These are phyloP conservation scores for Tridacna gigas DNA, from an alignment of 2,888 invertebrate genomes.

Conservation along the genomic window DNA sequence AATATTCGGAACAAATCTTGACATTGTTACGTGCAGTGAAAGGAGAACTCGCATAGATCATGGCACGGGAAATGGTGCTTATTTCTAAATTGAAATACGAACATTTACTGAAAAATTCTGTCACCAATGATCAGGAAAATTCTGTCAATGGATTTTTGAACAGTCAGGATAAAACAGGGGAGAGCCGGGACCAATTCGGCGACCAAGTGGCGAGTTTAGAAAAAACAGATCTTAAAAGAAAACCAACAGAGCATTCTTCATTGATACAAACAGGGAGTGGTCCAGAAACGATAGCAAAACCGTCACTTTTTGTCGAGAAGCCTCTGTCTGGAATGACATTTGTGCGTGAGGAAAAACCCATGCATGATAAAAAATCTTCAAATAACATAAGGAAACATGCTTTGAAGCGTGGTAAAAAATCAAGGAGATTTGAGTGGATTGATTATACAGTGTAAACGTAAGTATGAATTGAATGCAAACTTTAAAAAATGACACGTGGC, in stretches of 20 bases:
- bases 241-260: slow-evolving; percentile 1
- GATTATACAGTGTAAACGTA: slow-evolving; percentile 12
- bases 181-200: background rate
- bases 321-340: slow-evolving; percentile 45
- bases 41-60: slow-evolving; percentile 11
- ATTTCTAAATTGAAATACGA: slow-evolving; percentile 49
- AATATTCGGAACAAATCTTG: slow-evolving; percentile 36
- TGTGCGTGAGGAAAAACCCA: background rate
- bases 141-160: background rate
- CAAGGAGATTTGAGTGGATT: slow-evolving; percentile 13
- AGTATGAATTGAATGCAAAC: no score
- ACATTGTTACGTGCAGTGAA: slow-evolving; percentile 23
- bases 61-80: slow-evolving; percentile 44
- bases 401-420: slow-evolving; percentile 17
- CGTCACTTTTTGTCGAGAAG: slow-evolving; percentile 42
- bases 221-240: background rate
- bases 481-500: no score
- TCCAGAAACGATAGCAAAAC: slow-evolving; percentile 13
- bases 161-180: no score
- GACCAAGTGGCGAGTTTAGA: background rate
- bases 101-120: slow-evolving; percentile 30
- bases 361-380: background rate
- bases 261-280: background rate
- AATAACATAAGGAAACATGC: background rate
- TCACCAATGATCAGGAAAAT: background rate